Evolutionary conservation across 1,140 invertebrate species (phyloP), one percentile per base, ranked within the genome.

Genomic region (Leptopilina boulardi): DNA sequence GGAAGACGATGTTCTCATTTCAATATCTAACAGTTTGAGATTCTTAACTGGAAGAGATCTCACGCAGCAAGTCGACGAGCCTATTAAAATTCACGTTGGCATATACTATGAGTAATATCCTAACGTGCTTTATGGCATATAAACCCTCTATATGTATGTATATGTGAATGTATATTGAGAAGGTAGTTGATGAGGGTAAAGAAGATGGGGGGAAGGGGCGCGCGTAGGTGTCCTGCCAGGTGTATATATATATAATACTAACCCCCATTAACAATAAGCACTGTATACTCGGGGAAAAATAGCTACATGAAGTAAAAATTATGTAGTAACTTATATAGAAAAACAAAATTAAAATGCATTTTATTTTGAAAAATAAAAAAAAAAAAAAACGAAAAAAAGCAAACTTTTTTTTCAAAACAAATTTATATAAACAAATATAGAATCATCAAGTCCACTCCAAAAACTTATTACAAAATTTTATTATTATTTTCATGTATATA

Each of bases 1-100:
- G 59, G 59, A 66, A 66, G 59, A 66, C 59, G 59, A 66, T 66
- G 59, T 66, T 66, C 59, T 66, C 59, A 66, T 66, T 66, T 66
- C 59, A 66, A 30, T 66, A 66, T 66, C 59, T 66, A 66, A 26
- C 59, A 34, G 59, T 66, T 59, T 23, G 59, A 66, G 59, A 66
- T 66, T 15, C 59, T 66, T 66, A 30, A 56, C 56, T 59, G 56
- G 56, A 59, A 59, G 56, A 66, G 59, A 66, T 66, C 59, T 66
- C 59, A 66, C 59, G 23, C 59, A 30, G 59, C 59, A 66, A 66
- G 59, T 66, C 23, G 51, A 54, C 51, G 56, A 66, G 56, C 56
- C 56, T 66, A 66, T 66, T 66, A 66, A 66, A 66, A 66, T 66
- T 66, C 56, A 66, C 13, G 56, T 66, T 66, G 59, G 23, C 26